phyloP scores from a whole-genome alignment of 1,140 invertebrate genomes.

The Ephestia elutella region DNA sequence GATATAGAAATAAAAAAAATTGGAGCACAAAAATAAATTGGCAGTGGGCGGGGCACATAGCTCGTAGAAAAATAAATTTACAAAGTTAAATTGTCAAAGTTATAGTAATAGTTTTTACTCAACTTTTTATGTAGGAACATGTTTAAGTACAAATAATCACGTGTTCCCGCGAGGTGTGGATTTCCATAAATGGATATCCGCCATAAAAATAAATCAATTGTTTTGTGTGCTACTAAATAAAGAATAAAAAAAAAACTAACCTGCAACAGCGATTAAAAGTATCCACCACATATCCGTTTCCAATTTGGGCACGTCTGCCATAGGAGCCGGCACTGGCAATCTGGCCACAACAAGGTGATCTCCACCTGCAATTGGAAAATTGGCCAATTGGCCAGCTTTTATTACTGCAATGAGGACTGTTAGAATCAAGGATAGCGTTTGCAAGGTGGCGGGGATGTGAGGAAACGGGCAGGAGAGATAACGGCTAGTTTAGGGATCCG shows the following conservation, averaged over 20 bases:
- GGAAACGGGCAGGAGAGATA: not conserved
- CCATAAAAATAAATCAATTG: no score
- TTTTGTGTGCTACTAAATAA: no score
- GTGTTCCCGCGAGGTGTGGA: no score
- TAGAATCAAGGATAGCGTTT: not conserved
- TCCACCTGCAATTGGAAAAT: slow-evolving; percentile 1
- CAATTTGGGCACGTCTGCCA: not conserved
- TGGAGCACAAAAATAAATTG: no score
- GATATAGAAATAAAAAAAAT: no score
- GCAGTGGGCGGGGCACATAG: no score
- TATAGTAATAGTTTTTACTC: no score
- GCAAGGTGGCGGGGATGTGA: not conserved
- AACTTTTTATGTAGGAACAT: no score
- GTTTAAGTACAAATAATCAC: no score
- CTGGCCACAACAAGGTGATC: not conserved
- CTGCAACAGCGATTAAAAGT: not conserved
- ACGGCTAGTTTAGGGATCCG: not conserved
- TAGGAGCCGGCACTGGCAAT: not conserved
- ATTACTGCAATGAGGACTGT: not conserved
- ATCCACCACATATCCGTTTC: not conserved
- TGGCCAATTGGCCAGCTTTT: not conserved
- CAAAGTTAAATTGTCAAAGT: no score
- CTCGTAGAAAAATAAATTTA: no score
- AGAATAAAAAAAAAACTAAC: not conserved
- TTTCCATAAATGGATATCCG: no score